A percentile compares a stretch with the other conserved stretches of the same genome.
These are phyloP conservation scores for Hormiphora californensis DNA, from an alignment of 37 sponge, comb jelly and placozoan species.

Conservation along the genomic window DNA sequence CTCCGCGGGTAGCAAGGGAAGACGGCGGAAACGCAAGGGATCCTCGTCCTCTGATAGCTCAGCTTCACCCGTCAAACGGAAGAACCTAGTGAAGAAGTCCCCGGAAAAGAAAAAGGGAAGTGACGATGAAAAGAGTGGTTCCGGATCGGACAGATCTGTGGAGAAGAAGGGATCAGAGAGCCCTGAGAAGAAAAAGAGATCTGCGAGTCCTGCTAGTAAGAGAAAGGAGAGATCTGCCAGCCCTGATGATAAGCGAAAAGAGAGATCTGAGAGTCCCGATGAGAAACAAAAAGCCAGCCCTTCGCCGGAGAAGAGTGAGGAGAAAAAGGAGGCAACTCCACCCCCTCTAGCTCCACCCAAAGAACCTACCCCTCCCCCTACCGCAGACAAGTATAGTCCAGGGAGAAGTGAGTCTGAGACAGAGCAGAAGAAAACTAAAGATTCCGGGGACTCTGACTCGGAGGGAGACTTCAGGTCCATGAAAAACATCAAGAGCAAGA, in stretches of 20 bases:
- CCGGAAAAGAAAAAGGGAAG: not conserved
- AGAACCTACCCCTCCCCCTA: no score
- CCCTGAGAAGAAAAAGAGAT: no score
- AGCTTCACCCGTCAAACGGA: slow-evolving; percentile 48
- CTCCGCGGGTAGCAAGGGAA: slow-evolving; percentile 6
- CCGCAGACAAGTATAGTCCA: slow-evolving; percentile 3
- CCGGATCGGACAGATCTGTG: no score
- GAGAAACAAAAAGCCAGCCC: no score
- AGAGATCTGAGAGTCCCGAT: no score
- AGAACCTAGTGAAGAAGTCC: slow-evolving; percentile 34
- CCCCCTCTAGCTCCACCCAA: slow-evolving; percentile 4
- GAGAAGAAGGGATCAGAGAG: no score
- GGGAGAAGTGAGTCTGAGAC: slow-evolving; percentile 26
- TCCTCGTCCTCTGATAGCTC: slow-evolving; percentile 48
- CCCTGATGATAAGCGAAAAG: no score
- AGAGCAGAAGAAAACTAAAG: not conserved
- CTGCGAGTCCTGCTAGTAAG: no score
- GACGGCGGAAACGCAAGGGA: not conserved
- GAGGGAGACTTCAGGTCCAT: slow-evolving; percentile 39
- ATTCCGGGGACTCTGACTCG: slow-evolving; percentile 42
- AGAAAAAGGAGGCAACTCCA: no score
- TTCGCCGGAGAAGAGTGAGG: no score
- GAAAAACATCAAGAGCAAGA: slow-evolving; percentile 53
- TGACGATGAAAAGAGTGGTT: not conserved
- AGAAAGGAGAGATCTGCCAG: no score